Base-by-base conservation (phyloP, 2,888 invertebrate species). In the Synergus itoensis region DNA sequence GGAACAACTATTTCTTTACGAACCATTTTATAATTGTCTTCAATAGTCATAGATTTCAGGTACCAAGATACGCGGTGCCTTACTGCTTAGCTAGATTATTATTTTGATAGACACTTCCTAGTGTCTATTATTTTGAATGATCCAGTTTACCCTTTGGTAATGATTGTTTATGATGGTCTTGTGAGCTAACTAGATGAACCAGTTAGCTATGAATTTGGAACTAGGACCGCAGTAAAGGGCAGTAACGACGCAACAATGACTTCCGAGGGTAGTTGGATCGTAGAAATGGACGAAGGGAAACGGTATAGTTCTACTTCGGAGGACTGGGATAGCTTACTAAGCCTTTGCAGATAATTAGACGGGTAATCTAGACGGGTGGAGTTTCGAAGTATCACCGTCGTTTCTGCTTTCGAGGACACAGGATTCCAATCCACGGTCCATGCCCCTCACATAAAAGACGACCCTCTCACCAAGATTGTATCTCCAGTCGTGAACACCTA, bases 241-340 rank as follows among this genome's bases (percentile, higher is more conserved):
- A 87, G 88, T 91, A 91, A 92, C 89, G 91, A 90, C 86, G 89
- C 91, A 91, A 91, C 90, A 91, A 91, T 91, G 90, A 90, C 88
- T 89, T 89, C 84, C 85, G 82, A 82, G 81, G 84, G 86, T 86
- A 84, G 86, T 84, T 83, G 87, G 81, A 81, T 83, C 82, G 86
- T 86, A 82, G 78, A 87, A 86, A 85, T 86, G 84, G 84, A 84
- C 82, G 87, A 69, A 81, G 81, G 81, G 78, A 77, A 83, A 85
- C 86, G 87, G 82, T 84, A 88, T 88, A 88, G 87, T 90, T 87
- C 88, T 86, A 87, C 89, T 89, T 86, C 82, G 81, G 79, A 86
- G 85, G 88, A 89, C 88, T 86, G 83, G 87, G 79, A 60, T 77
- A 69, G 67, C 85, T 86, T 86, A 89, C 87, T 87, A 84, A 85